These are phyloP conservation scores for Dendrocopos noguchii DNA, from an alignment of 2,113 vertebrate genomes.

Conservation along the genomic window DNA sequence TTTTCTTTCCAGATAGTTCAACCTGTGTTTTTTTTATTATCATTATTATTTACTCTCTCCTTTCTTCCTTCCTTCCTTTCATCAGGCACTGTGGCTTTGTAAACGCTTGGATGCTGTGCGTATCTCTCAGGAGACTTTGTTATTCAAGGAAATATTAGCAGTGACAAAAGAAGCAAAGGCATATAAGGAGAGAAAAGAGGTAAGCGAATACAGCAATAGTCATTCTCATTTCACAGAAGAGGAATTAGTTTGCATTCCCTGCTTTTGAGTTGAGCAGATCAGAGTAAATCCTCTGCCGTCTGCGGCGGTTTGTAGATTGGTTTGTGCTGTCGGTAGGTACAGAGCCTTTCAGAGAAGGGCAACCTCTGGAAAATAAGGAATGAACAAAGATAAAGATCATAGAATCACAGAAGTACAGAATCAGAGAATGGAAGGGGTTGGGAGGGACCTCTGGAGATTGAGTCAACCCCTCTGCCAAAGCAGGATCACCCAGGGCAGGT, in stretches of 20 bases:
- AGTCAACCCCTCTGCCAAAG: too few species aligned
- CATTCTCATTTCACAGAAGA: background rate
- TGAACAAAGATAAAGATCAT: background rate
- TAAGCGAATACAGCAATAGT: slow-evolving; percentile 17
- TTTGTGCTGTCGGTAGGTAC: background rate
- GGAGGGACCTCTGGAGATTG: too few species aligned
- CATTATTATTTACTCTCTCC: too few species aligned
- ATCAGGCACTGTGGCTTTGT: slow-evolving; percentile 82
- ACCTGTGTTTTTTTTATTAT: background rate
- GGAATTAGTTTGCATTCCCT: slow-evolving; percentile 2
- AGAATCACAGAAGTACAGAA: background rate
- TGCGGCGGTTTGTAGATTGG: background rate
- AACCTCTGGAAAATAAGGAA: background rate
- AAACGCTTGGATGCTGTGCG: slow-evolving; percentile 72
- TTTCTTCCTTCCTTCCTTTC: background rate
- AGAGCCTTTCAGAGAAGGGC: background rate
- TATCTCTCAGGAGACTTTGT: slow-evolving; percentile 70
- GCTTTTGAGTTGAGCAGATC: background rate
- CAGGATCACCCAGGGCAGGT: too few species aligned
- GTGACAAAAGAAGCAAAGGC: slow-evolving; percentile 17
- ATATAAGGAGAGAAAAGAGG: slow-evolving; percentile 51
- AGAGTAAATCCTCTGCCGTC: background rate
- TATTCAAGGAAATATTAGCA: slow-evolving; percentile 19
- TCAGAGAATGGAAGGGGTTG: background rate
- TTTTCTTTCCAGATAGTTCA: background rate